phyloP scores from a whole-genome alignment of 1,140 invertebrate genomes.

The Conus ventricosus region DNA sequence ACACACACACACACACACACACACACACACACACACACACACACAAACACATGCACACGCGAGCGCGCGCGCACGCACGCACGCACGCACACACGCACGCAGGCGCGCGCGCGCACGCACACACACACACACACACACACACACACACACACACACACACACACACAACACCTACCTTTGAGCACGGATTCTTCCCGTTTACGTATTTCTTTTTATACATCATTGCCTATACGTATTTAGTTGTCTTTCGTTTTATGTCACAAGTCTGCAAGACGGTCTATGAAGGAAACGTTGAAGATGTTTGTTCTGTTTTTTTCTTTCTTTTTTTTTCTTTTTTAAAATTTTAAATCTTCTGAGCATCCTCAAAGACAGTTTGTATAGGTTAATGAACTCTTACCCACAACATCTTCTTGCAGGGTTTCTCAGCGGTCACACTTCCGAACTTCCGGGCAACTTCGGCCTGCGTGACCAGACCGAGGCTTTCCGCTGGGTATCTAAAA shows the following conservation, averaged over 20 bases:
- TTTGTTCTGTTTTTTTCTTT: too few relatives aligned
- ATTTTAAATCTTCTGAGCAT: neutral
- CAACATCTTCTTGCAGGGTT: slow-evolving; percentile 25
- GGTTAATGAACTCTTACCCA: too few relatives aligned
- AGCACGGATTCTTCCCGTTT: neutral
- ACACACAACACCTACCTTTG: neutral
- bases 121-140: slow-evolving; percentile 24
- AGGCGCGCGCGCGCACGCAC: neutral
- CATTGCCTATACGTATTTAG: too few relatives aligned
- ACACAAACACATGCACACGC: slow-evolving; percentile 8
- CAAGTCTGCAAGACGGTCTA: too few relatives aligned
- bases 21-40: slow-evolving; percentile 22
- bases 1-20: slow-evolving; percentile 21
- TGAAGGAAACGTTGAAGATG: neutral
- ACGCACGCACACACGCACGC: neutral
- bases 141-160: slow-evolving; percentile 22
- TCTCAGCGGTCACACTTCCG: slow-evolving; percentile 8
- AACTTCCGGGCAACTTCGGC: slow-evolving; percentile 61
- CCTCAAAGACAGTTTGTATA: too few relatives aligned
- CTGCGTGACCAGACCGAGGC: slow-evolving; percentile 61
- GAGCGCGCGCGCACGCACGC: slow-evolving; percentile 1
- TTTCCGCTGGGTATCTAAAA: slow-evolving; percentile 63
- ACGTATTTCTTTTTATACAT: too few relatives aligned
- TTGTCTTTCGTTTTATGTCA: too few relatives aligned
- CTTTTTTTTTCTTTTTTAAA: too few relatives aligned